phyloP scores from a whole-genome alignment of 1,140 invertebrate species.

The Pseudomyrmex cubaensis region DNA sequence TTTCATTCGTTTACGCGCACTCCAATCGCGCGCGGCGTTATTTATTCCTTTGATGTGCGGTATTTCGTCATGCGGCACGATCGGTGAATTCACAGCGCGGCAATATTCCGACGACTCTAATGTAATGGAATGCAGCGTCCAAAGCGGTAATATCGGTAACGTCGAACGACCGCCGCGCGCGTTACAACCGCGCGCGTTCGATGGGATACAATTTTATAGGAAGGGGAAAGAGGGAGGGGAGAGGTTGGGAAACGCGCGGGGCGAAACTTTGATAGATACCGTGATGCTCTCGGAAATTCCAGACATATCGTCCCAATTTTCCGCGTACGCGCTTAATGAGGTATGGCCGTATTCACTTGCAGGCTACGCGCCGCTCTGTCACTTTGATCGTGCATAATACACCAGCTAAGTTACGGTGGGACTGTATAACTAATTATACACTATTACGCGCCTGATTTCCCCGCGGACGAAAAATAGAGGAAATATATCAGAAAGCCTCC shows the following conservation, averaged over 20 bases:
- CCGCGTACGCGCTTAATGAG: constrained; percentile 66
- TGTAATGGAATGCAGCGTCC: constrained; percentile 57
- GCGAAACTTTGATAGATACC: constrained; percentile 55
- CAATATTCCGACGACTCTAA: constrained; percentile 53
- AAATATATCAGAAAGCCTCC: constrained; percentile 81
- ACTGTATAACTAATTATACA: constrained; percentile 83
- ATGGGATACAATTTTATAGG: neutral
- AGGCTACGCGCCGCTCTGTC: constrained; percentile 75
- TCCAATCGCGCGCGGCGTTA: constrained; percentile 37
- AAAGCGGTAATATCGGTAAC: constrained; percentile 50
- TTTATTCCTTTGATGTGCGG: constrained; percentile 48
- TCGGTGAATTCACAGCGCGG: constrained; percentile 54
- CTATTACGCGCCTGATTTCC: constrained; percentile 84
- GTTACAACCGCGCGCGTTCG: too few species aligned
- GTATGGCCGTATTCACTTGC: constrained; percentile 69
- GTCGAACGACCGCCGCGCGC: constrained; percentile 44
- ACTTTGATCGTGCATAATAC: constrained; percentile 84
- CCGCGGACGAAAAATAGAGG: constrained; percentile 84
- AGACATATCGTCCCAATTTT: constrained; percentile 71
- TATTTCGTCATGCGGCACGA: constrained; percentile 12
- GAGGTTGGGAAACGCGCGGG: constrained; percentile 15
- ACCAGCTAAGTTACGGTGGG: constrained; percentile 80
- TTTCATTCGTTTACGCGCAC: constrained; percentile 31
- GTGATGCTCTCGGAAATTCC: constrained; percentile 17
- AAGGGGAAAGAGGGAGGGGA: neutral